Evolutionary conservation across 1,140 invertebrate species (phyloP).

Genomic region (Geopemphigus sp.): DNA sequence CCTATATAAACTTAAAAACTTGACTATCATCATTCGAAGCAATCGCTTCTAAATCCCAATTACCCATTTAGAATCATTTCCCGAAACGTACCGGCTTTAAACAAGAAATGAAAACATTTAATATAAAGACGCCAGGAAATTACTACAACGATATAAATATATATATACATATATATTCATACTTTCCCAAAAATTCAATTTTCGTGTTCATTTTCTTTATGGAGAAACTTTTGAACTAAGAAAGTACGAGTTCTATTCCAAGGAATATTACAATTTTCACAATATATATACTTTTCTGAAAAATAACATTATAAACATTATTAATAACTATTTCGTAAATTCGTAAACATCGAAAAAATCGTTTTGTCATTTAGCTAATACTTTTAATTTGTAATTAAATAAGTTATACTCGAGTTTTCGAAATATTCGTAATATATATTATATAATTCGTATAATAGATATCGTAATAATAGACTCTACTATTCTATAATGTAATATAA

Average conservation of each 20-base stretch:
- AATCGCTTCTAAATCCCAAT: not conserved
- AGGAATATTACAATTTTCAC: not conserved
- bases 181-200: not conserved
- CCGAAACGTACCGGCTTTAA: not conserved
- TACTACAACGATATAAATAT: not conserved
- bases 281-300: too few species aligned
- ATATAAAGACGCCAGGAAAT: not conserved
- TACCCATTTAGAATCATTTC: not conserved
- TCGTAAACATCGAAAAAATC: too few species aligned
- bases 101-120: not conserved
- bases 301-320: too few species aligned
- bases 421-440: too few species aligned
- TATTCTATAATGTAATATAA: too few species aligned
- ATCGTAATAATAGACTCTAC: too few species aligned
- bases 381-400: too few species aligned
- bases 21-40: not conserved
- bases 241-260: not conserved
- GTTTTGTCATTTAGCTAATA: too few species aligned
- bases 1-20: not conserved
- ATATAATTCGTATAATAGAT: too few species aligned
- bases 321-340: too few species aligned
- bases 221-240: not conserved
- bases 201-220: not conserved
- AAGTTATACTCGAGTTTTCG: too few species aligned
- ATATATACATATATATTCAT: not conserved